Percentiles rank a stretch among this genome's conserved stretches.
These are phyloP conservation scores for Drosophila pectinifera DNA, from an alignment of 1,140 invertebrate species.

Conservation along the genomic window DNA sequence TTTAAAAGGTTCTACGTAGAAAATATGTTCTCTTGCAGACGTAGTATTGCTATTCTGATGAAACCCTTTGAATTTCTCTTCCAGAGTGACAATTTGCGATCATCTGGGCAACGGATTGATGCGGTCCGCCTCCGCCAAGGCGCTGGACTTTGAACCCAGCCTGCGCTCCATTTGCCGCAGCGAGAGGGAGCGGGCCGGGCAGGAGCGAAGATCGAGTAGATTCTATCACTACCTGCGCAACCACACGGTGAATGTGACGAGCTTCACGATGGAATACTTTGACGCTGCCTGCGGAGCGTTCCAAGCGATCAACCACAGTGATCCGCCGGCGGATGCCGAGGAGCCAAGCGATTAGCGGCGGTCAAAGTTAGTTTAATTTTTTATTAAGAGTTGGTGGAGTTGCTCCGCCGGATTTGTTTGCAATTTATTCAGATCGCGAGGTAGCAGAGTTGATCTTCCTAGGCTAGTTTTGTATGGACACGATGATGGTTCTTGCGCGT, in stretches of 20 bases:
- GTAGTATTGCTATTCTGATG: too few relatives aligned
- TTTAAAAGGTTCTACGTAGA: too few relatives aligned
- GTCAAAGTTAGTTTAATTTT: constrained; percentile 21
- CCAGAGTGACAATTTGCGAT: constrained; percentile 42
- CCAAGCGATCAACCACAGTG: constrained; percentile 7
- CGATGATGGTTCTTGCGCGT: constrained; percentile 28
- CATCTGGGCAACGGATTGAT: constrained; percentile 54
- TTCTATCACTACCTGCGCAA: constrained; percentile 88
- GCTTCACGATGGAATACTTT: constrained; percentile 62
- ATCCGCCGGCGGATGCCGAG: constrained; percentile 11
- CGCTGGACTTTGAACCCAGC: constrained; percentile 87
- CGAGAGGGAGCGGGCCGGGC: constrained; percentile 86
- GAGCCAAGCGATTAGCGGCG: constrained; percentile 5
- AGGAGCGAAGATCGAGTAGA: constrained; percentile 86
- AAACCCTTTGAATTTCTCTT: neutral
- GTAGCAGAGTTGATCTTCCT: constrained; percentile 74
- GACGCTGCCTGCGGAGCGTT: constrained; percentile 67
- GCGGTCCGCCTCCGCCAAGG: constrained; percentile 49
- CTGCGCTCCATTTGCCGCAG: constrained; percentile 87
- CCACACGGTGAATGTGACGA: constrained; percentile 49
- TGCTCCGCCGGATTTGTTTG: constrained; percentile 25
- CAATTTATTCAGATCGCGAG: constrained; percentile 60
- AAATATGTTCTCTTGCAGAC: too few relatives aligned
- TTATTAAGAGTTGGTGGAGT: constrained; percentile 20
- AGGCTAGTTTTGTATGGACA: constrained; percentile 42